Conservation (phyloP, 2,113 vertebrate species). For the Mustela lutreola region DNA sequence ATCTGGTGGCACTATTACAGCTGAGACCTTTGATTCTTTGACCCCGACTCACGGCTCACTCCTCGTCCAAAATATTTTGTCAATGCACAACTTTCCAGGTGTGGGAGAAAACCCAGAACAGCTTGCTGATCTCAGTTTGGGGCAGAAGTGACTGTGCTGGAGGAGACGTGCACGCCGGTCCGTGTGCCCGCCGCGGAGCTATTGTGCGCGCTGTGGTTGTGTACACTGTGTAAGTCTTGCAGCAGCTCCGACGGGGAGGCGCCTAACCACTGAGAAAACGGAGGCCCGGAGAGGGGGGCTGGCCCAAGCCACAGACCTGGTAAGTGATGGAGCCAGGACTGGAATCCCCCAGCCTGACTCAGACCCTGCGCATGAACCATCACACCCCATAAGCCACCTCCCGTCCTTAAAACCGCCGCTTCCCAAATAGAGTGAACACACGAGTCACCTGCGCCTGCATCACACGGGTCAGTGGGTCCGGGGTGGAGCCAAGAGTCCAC, state of each 20-base stretch:
- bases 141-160: too few relatives aligned
- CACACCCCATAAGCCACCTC: fast-evolving
- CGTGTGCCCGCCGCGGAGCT: background rate
- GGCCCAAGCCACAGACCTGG: background rate
- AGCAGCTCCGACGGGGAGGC: fast-evolving
- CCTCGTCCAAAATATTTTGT: background rate
- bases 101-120: background rate
- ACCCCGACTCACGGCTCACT: background rate
- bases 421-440: too few relatives aligned
- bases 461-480: fast-evolving
- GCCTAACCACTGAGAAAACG: background rate
- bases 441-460: fast-evolving
- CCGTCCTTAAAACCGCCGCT: background rate
- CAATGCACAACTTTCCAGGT: background rate
- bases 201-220: fast-evolving
- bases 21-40: background rate
- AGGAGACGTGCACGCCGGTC: background rate
- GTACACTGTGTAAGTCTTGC: fast-evolving
- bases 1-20: background rate
- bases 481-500: background rate
- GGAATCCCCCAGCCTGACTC: background rate
- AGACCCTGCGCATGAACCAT: background rate
- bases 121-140: background rate
- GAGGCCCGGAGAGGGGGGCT: background rate
- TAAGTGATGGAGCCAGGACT: fast-evolving